Base-by-base conservation (phyloP, 2,888 invertebrate species). In the Ceriagrion tenellum region DNA sequence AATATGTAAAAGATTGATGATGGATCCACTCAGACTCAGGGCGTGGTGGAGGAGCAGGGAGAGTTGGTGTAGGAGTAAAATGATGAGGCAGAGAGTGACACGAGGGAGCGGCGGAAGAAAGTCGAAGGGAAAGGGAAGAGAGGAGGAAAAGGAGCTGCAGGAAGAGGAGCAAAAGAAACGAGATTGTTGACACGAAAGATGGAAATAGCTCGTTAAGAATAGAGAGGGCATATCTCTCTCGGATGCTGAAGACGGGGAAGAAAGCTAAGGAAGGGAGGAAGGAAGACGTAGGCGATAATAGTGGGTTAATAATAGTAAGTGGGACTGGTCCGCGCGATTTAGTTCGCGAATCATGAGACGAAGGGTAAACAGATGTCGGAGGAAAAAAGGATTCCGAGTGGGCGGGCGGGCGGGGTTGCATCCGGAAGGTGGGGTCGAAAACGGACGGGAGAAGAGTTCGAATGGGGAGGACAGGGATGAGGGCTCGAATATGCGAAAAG, bases 161-260 rank as follows among this genome's bases (percentile, higher is more conserved):
- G 74, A n/a, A 1, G 30, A 81, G 13, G 35, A 35, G 35, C 81
- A 35, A 26, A 26, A 4, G 81, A 81, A 16, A 81, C 35, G 81
- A 81, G 81, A 81, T 35, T 81, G 81, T 81, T 81, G 81, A 81
- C 81, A 81, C 81, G 69, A 81, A 35, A 81, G 81, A 81, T 81
- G 35, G 18, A 81, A 81, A 81, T 81, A 81, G 35, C 35, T 81
- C 30, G 81, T 81, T 18, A 81, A 81, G 30, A 81, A 81, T 81
- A 81, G 81, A 81, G 26, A 0, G 81, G 3, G 81, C 4, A 26
- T 47, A 47, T 59, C 59, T 20, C 30, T 81, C 81, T 69, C 16
- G 81, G 81, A 35, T 59, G 69, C 26, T 69, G 69, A 26, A 69
- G 35, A 18, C 35, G 81, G 35, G n/a, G 26, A 69, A 12, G 81